phyloP scores from a whole-genome alignment of 2,797 vertebrate genomes.

The Muscicapa comitata region DNA sequence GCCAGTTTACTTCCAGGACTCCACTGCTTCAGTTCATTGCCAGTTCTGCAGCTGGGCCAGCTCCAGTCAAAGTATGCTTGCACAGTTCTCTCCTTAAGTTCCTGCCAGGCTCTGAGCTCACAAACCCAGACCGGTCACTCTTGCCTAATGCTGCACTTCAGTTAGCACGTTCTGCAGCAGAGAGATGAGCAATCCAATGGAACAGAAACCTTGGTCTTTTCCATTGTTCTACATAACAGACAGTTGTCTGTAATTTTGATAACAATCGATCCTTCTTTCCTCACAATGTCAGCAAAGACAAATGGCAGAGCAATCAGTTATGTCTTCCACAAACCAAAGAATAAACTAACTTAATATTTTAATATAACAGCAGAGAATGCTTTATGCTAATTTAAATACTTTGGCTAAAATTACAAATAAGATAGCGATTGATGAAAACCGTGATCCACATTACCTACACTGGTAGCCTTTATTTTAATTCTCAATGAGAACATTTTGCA shows the following conservation, averaged over 20 bases:
- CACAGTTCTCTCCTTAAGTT: neutral
- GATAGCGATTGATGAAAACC: neutral
- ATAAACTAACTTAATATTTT: neutral
- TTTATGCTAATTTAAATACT: neutral
- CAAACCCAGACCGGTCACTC: neutral
- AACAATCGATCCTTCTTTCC: neutral
- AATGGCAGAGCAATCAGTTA: accelerated
- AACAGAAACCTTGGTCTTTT: neutral
- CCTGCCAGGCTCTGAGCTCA: neutral
- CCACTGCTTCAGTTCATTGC: neutral
- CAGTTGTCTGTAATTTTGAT: neutral
- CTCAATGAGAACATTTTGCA: neutral
- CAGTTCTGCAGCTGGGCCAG: neutral
- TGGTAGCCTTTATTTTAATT: neutral
- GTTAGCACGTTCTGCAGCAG: neutral
- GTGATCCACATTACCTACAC: neutral
- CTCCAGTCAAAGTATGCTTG: neutral
- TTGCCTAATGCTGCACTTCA: accelerated
- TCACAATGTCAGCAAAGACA: neutral
- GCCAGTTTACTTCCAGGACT: neutral
- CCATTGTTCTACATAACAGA: neutral
- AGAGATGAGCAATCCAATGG: neutral
- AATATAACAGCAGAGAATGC: neutral
- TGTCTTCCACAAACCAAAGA: neutral
- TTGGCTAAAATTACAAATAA: neutral